phyloP scores from a whole-genome alignment of 1,140 invertebrate species.

The Platorchestia sp. region DNA sequence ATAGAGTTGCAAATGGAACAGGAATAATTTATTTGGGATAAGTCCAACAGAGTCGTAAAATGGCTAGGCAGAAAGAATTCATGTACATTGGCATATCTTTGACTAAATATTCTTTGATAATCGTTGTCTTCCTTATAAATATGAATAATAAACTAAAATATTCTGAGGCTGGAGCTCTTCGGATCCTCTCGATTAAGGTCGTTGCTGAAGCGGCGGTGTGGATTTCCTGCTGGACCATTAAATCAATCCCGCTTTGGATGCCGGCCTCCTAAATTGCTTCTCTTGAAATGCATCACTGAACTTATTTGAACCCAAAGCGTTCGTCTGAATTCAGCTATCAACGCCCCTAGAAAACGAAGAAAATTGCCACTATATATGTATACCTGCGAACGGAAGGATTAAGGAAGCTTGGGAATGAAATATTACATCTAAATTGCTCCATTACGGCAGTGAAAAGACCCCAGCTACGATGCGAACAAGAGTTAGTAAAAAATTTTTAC shows the following conservation, averaged over 20 bases:
- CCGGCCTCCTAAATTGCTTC: conserved; percentile 22
- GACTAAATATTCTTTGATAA: not conserved
- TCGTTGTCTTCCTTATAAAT: not conserved
- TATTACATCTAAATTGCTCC: not conserved
- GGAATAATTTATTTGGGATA: too few relatives aligned
- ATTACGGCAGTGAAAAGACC: not conserved
- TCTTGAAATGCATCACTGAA: conserved; percentile 36
- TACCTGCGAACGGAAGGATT: not conserved
- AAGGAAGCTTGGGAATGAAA: not conserved
- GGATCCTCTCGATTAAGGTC: conserved; percentile 12
- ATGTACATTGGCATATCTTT: not conserved
- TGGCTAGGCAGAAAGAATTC: not conserved
- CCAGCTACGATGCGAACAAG: not conserved
- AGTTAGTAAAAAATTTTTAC: not conserved
- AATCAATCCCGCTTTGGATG: conserved; percentile 35
- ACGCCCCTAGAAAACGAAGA: conserved; percentile 13
- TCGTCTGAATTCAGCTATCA: not conserved
- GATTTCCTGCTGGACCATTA: conserved; percentile 32
- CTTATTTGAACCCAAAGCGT: conserved; percentile 8
- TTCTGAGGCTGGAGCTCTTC: not conserved
- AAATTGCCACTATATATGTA: conserved; percentile 2
- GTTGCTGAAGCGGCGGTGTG: not conserved
- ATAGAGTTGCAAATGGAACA: too few relatives aligned
- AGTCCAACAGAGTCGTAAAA: too few relatives aligned
- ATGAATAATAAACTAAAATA: not conserved